These are phyloP conservation scores for Platerodrilus igneus DNA, from an alignment of 2,888 invertebrate species.

Conservation along the genomic window DNA sequence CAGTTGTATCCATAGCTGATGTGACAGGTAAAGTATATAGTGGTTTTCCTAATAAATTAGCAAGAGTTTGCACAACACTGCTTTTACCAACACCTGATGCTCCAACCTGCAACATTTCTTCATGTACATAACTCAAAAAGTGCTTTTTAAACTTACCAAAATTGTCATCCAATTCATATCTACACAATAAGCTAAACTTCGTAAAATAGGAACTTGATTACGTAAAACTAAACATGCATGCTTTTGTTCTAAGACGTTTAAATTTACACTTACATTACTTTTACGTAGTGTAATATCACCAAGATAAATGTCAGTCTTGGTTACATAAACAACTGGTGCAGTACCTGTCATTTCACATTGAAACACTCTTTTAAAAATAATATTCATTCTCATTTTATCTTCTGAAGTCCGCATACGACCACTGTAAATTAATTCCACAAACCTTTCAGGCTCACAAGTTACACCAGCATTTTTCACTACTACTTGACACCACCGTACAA, in stretches of 20 bases:
- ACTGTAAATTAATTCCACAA: slow-evolving; percentile 76
- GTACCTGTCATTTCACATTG: slow-evolving; percentile 52
- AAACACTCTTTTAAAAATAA: slow-evolving; percentile 50
- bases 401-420: slow-evolving; percentile 77
- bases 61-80: slow-evolving; percentile 67
- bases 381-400: slow-evolving; percentile 69
- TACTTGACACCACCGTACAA: slow-evolving; percentile 88
- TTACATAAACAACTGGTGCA: slow-evolving; percentile 57
- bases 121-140: neutral
- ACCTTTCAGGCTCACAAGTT: slow-evolving; percentile 52
- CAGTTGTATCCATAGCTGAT: slow-evolving; percentile 90
- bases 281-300: slow-evolving; percentile 58
- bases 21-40: slow-evolving; percentile 77
- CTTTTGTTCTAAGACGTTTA: slow-evolving; percentile 37
- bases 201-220: slow-evolving; percentile 62
- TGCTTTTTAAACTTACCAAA: slow-evolving; percentile 57
- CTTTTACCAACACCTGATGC: slow-evolving; percentile 76
- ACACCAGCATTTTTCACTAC: slow-evolving; percentile 48
- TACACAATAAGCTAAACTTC: slow-evolving; percentile 79
- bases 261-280: slow-evolving; percentile 32
- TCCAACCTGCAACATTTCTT: slow-evolving; percentile 57
- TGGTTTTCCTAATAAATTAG: slow-evolving; percentile 68
- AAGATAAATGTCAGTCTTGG: slow-evolving; percentile 55
- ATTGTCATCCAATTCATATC: slow-evolving; percentile 91
- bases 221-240: slow-evolving; percentile 50